These are phyloP conservation scores for Brachyopa scutellaris DNA, from an alignment of 2,888 invertebrate genomes.

Conservation along the genomic window DNA sequence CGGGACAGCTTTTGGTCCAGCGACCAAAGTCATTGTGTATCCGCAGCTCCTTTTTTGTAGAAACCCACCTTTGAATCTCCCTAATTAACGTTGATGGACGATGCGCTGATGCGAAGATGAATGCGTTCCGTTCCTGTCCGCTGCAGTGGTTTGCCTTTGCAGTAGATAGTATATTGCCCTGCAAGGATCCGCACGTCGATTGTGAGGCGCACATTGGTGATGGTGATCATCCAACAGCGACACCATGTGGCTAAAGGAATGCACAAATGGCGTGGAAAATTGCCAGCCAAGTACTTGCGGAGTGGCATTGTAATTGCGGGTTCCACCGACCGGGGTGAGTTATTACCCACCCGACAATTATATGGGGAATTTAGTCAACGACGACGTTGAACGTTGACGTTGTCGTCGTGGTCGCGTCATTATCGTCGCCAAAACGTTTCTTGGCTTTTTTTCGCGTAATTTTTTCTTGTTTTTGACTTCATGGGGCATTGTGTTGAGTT, in stretches of 20 bases:
- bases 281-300: constrained; percentile 37
- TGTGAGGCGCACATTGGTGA: constrained; percentile 30
- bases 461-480: background rate
- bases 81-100: constrained; percentile 67
- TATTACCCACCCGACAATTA: constrained; percentile 32
- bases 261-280: constrained; percentile 51
- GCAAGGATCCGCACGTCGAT: constrained; percentile 30
- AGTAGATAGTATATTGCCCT: too few relatives aligned
- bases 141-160: constrained; percentile 21
- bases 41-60: constrained; percentile 12
- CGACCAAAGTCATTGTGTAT: background rate
- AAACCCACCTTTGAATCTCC: constrained; percentile 57
- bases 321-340: constrained; percentile 35
- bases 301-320: constrained; percentile 31
- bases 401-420: background rate
- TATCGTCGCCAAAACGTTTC: background rate
- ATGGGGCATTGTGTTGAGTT: constrained; percentile 13
- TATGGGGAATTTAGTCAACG: constrained; percentile 18
- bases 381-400: background rate
- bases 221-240: constrained; percentile 44
- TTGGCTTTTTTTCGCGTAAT: background rate
- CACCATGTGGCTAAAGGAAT: constrained; percentile 59
- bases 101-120: constrained; percentile 63
- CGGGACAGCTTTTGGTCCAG: constrained; percentile 42
- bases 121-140: constrained; percentile 57